Evolutionary conservation across 2,888 invertebrate genomes (phyloP).

Genomic region (Cyclophora albipunctata): DNA sequence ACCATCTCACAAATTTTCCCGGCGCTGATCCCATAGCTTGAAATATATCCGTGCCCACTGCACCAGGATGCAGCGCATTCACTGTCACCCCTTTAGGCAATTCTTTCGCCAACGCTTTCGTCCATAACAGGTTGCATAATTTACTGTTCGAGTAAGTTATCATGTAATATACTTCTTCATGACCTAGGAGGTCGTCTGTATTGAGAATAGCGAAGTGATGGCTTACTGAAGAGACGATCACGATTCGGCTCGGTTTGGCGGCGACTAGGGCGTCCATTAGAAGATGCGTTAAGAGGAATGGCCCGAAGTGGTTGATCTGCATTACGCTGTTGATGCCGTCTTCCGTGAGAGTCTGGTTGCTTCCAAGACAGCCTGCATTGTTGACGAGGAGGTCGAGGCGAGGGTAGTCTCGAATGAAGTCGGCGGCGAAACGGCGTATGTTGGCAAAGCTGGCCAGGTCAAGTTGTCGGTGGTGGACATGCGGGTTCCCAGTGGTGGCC

Average conservation of each 20-base stretch:
- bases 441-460: conserved; percentile 69
- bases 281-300: conserved; percentile 82
- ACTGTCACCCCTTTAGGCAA: conserved; percentile 78
- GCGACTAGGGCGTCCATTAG: conserved; percentile 63
- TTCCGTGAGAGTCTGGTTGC: conserved; percentile 54
- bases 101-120: conserved; percentile 50
- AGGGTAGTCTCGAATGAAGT: conserved; percentile 65
- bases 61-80: conserved; percentile 89
- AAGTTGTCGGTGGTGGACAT: conserved; percentile 75
- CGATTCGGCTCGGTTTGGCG: conserved; percentile 56
- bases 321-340: conserved; percentile 78
- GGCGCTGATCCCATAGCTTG: no score
- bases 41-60: conserved; percentile 83
- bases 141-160: conserved; percentile 65
- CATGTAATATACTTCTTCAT: conserved; percentile 30
- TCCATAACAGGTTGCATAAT: conserved; percentile 54
- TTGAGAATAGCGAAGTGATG: conserved; percentile 66
- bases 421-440: conserved; percentile 76
- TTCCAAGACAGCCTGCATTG: conserved; percentile 73
- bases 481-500: conserved; percentile 79
- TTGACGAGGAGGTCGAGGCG: conserved; percentile 78
- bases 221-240: conserved; percentile 54
- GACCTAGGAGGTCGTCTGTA: conserved; percentile 27
- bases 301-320: conserved; percentile 82
- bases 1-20: no score